These are phyloP conservation scores for Pseudoatta argentina DNA, from an alignment of 1,140 invertebrate genomes.

Conservation along the genomic window DNA sequence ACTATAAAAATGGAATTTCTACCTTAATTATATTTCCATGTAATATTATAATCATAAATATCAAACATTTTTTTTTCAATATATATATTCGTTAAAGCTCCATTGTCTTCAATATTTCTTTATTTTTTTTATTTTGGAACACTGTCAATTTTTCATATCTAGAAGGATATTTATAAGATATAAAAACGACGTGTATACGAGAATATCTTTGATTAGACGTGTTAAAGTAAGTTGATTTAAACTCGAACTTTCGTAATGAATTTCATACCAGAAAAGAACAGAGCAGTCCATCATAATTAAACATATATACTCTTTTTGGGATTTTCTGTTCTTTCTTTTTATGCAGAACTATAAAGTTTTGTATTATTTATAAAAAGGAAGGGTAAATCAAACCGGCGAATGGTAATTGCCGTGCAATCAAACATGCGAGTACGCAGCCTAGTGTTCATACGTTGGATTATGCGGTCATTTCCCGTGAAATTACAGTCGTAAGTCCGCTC, in stretches of 20 bases:
- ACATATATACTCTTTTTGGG: background rate
- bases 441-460: slow-evolving; percentile 18
- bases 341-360: background rate
- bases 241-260: background rate
- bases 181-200: background rate
- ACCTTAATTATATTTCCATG: too few species aligned
- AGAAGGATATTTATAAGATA: background rate
- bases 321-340: background rate
- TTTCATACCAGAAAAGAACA: background rate
- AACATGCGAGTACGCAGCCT: background rate
- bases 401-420: slow-evolving; percentile 34
- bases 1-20: too few species aligned
- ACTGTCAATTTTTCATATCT: background rate
- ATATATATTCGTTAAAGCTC: too few species aligned
- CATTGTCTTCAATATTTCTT: background rate
- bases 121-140: background rate
- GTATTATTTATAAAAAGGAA: background rate
- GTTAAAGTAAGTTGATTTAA: slow-evolving; percentile 5
- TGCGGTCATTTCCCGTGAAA: slow-evolving; percentile 49
- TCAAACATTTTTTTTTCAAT: too few species aligned
- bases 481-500: slow-evolving; percentile 15
- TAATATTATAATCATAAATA: too few species aligned
- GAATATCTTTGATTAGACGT: background rate
- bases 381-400: background rate
- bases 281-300: background rate